Conservation (phyloP, 1,140 invertebrate species). For the Diploscapter pachys region DNA sequence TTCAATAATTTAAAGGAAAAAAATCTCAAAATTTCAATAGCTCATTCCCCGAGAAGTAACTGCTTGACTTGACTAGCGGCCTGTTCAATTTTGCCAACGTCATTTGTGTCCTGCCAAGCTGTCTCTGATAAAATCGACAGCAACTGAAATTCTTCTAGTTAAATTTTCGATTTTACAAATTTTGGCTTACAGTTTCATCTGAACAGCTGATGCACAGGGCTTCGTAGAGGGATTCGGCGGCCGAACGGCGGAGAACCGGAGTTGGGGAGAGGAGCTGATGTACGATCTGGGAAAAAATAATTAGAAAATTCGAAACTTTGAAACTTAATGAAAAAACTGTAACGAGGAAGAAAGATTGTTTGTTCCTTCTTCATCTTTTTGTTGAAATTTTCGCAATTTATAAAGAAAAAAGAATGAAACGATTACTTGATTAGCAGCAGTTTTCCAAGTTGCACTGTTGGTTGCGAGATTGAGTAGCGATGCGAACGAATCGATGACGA, state of each 20-base stretch:
- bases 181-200: too few relatives aligned
- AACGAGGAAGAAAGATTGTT: too few relatives aligned
- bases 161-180: too few relatives aligned
- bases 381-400: too few relatives aligned
- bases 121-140: slow-evolving; percentile 3
- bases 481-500: not conserved
- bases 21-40: too few relatives aligned
- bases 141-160: not conserved
- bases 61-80: not conserved
- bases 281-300: not conserved
- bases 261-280: not conserved
- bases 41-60: too few relatives aligned
- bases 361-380: too few relatives aligned
- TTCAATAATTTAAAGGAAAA: too few relatives aligned
- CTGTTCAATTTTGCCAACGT: not conserved
- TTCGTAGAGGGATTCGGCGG: not conserved
- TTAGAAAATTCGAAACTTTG: not conserved
- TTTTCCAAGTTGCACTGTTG: not conserved
- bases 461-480: not conserved
- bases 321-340: not conserved
- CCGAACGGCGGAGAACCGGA: not conserved
- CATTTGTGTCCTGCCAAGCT: slow-evolving; percentile 2
- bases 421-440: too few relatives aligned
- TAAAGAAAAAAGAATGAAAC: too few relatives aligned
- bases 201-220: not conserved